phyloP scores from a whole-genome alignment of 2,113 vertebrate genomes.

The Cebus imitator region DNA sequence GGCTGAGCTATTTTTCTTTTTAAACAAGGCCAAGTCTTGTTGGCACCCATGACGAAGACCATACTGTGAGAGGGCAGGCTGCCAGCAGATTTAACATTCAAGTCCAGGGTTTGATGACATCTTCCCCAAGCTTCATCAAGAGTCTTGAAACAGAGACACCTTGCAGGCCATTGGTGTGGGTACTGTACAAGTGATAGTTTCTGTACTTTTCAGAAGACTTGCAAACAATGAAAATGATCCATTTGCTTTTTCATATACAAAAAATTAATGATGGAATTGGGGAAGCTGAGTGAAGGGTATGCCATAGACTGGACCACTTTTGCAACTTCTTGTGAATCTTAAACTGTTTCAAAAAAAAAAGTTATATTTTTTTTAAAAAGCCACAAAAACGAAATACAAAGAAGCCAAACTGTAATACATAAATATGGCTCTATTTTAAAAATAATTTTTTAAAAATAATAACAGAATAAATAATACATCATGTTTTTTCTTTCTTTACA shows the following conservation, averaged over 20 bases:
- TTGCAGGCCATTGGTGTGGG: neutral
- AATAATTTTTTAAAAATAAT: neutral
- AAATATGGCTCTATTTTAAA: neutral
- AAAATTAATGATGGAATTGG: neutral
- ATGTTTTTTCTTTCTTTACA: neutral
- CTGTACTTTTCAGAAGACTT: neutral
- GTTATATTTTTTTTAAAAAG: neutral
- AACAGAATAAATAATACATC: neutral
- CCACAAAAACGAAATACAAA: neutral
- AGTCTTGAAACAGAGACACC: neutral
- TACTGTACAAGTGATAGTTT: neutral
- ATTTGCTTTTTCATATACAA: neutral
- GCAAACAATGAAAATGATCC: neutral
- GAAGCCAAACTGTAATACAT: neutral
- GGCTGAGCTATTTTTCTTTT: constrained; percentile 59
- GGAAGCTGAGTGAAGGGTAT: neutral
- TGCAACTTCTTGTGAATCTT: neutral
- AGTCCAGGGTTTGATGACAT: neutral
- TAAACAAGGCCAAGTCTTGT: constrained; percentile 55
- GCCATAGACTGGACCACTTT: neutral
- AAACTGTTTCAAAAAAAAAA: neutral
- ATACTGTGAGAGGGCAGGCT: neutral
- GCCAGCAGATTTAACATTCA: constrained; percentile 14
- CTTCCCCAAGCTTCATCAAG: neutral
- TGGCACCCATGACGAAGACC: constrained; percentile 18